Evolutionary conservation across 2,888 invertebrate species (phyloP).

Genomic region (Netelia virgata): DNA sequence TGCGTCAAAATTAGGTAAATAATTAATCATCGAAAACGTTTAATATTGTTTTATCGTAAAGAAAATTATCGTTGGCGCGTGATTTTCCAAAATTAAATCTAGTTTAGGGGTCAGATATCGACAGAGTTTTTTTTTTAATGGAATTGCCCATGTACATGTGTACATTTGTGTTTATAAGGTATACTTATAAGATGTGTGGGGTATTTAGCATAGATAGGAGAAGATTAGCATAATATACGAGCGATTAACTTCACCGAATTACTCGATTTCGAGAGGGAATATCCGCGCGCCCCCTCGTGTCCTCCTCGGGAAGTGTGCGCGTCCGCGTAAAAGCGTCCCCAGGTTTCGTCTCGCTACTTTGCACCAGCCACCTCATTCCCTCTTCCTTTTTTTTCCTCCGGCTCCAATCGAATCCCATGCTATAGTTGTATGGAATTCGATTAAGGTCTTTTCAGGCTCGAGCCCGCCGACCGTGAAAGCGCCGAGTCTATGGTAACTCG

Average conservation of each 20-base stretch:
- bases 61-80: too few relatives aligned
- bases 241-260: conserved; percentile 62
- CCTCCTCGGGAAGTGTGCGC: not conserved
- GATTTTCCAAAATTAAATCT: too few relatives aligned
- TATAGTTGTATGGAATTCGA: conserved; percentile 59
- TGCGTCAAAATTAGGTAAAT: too few relatives aligned
- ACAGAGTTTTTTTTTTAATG: not conserved
- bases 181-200: conserved; percentile 25
- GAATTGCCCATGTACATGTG: conserved; percentile 18
- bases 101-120: too few relatives aligned
- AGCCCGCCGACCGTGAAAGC: conserved; percentile 20
- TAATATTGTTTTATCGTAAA: too few relatives aligned
- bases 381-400: conserved; percentile 2
- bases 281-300: not conserved
- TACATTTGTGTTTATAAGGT: not conserved
- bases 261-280: conserved; percentile 53
- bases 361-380: conserved; percentile 1
- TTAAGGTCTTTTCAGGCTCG: conserved; percentile 58
- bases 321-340: conserved; percentile 24
- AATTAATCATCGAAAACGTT: too few relatives aligned
- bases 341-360: not conserved
- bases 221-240: conserved; percentile 62
- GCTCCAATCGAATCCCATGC: conserved; percentile 44
- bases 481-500: conserved; percentile 44
- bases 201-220: conserved; percentile 61